These are phyloP conservation scores for Lydus trimaculatus DNA, from an alignment of 2,888 invertebrate species.

Conservation along the genomic window DNA sequence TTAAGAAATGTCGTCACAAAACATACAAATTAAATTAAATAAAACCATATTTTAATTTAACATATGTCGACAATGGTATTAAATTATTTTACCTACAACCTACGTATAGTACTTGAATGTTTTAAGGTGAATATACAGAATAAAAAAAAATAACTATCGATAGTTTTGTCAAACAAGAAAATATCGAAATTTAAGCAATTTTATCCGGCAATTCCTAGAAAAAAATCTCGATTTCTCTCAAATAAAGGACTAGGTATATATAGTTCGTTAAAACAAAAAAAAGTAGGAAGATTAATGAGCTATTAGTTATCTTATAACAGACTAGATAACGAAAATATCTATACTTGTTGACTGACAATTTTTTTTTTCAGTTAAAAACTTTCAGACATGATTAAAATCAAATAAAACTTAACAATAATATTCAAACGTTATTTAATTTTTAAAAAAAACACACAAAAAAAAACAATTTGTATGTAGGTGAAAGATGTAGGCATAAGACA, in stretches of 20 bases:
- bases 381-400: background rate
- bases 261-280: background rate
- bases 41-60: background rate
- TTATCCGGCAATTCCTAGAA: background rate
- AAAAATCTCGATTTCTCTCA: background rate
- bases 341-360: background rate
- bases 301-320: background rate
- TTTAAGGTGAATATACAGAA: conserved; percentile 12
- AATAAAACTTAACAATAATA: background rate
- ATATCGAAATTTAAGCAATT: background rate
- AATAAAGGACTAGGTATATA: background rate
- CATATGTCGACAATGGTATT: conserved; percentile 41
- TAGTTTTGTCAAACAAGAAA: background rate
- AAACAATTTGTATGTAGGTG: no score
- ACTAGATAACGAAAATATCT: background rate
- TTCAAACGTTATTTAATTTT: no score
- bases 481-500: conserved; percentile 5
- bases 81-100: conserved; percentile 42
- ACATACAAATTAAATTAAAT: background rate
- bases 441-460: no score
- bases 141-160: background rate
- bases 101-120: conserved; percentile 18
- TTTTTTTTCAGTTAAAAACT: background rate
- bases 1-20: conserved; percentile 44
- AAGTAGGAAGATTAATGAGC: background rate